A percentile compares a stretch with the other conserved stretches of the same genome.
These are phyloP conservation scores for Gambusia yucatana DNA, from an alignment of 2,797 vertebrate genomes.

Conservation along the genomic window DNA sequence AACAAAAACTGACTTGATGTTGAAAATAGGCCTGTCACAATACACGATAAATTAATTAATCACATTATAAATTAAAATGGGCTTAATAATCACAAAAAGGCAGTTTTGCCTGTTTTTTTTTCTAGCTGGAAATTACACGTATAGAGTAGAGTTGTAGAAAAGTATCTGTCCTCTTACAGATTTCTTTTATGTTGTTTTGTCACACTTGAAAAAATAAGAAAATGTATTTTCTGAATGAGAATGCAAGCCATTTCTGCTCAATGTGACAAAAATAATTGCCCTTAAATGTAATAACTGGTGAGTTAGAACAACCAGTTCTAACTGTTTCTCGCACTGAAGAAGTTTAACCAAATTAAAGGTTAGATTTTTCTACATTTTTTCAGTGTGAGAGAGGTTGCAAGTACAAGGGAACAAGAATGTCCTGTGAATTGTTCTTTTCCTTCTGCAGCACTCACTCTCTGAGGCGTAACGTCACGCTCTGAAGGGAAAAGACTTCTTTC, in stretches of 20 bases:
- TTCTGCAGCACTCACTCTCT: not conserved
- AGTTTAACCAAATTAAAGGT: not conserved
- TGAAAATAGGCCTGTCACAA: not conserved
- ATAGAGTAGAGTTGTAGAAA: not conserved
- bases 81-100: too few species aligned
- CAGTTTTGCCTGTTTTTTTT: too few species aligned
- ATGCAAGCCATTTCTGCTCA: too few species aligned
- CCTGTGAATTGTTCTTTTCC: not conserved
- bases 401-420: not conserved
- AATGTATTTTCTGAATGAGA: not conserved
- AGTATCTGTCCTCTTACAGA: not conserved
- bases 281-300: not conserved
- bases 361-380: not conserved
- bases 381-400: not conserved
- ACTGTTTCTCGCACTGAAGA: not conserved
- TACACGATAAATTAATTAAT: too few species aligned
- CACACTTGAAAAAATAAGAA: not conserved
- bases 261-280: too few species aligned
- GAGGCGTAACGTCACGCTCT: not conserved
- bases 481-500: not conserved
- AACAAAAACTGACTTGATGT: not conserved
- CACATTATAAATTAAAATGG: too few species aligned
- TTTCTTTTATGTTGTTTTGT: not conserved
- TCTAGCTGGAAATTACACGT: not conserved
- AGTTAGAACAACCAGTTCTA: too few species aligned